These are phyloP conservation scores for Labeo catla DNA, from an alignment of 2,113 vertebrate species.

Conservation along the genomic window DNA sequence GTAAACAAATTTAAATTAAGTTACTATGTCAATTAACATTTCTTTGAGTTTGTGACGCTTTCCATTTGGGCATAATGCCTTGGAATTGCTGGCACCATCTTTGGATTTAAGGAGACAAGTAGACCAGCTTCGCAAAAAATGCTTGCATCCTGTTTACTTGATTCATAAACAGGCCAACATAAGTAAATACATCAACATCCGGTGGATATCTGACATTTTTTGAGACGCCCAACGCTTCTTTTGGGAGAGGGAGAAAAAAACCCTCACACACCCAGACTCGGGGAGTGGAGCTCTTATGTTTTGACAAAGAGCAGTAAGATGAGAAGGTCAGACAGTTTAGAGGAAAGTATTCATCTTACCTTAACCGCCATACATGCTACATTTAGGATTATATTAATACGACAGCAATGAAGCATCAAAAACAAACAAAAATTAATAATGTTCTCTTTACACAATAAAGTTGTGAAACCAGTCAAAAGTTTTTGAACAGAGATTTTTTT, in stretches of 20 bases:
- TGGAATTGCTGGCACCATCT: neutral
- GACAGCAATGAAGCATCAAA: neutral
- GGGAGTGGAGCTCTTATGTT: constrained; percentile 34
- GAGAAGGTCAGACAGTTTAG: constrained; percentile 40
- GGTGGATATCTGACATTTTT: constrained; percentile 8
- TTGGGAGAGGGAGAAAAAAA: neutral
- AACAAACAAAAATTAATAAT: neutral
- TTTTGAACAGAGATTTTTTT: too few relatives aligned
- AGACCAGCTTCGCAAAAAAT: neutral
- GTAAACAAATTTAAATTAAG: neutral
- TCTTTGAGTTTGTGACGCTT: neutral
- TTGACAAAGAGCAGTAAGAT: constrained; percentile 35
- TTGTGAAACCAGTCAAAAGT: neutral
- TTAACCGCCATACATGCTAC: neutral
- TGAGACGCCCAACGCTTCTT: neutral
- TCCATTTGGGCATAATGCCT: neutral
- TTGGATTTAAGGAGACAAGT: neutral
- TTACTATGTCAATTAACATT: neutral
- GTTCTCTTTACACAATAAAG: constrained; percentile 1
- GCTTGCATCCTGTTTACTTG: constrained; percentile 3
- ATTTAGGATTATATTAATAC: neutral
- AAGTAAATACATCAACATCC: constrained; percentile 39
- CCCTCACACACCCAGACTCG: constrained; percentile 24
- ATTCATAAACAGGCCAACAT: constrained; percentile 9
- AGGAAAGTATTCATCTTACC: constrained; percentile 32